Percentiles rank a stretch among this genome's conserved stretches.
Conservation (phyloP, 1,140 invertebrate species). For the Trachymyrmex cornetzi region DNA sequence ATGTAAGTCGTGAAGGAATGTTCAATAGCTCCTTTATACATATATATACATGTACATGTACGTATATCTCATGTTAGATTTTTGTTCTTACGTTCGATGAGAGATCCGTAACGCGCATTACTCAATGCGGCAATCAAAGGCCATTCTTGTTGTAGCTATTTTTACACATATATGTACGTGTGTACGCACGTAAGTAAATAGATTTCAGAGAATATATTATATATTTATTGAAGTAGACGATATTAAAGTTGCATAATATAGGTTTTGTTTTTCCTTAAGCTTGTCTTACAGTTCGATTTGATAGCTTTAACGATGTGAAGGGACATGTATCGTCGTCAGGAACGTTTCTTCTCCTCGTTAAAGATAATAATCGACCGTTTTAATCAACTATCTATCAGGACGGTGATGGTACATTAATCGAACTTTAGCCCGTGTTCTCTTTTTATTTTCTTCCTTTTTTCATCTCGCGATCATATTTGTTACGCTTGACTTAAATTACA, state of each 20-base stretch:
- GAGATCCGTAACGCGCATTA: constrained; percentile 77
- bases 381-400: constrained; percentile 39
- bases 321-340: not conserved
- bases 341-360: constrained; percentile 27
- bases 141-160: constrained; percentile 82
- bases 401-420: constrained; percentile 82
- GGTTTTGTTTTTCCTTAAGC: constrained; percentile 64
- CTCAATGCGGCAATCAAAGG: constrained; percentile 84
- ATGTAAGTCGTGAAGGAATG: not conserved
- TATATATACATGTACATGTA: not conserved
- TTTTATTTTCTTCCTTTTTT: constrained; percentile 67
- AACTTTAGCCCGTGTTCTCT: constrained; percentile 84
- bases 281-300: constrained; percentile 64
- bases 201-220: constrained; percentile 66
- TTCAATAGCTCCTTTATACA: constrained; percentile 10
- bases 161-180: constrained; percentile 40
- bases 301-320: constrained; percentile 50
- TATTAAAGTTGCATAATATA: constrained; percentile 69
- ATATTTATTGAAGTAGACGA: constrained; percentile 77
- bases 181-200: constrained; percentile 40
- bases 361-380: constrained; percentile 37
- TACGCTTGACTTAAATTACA: constrained; percentile 29
- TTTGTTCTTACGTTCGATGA: constrained; percentile 57
- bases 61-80: constrained; percentile 64
- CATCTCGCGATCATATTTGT: constrained; percentile 29